Base-by-base conservation (phyloP, 2,888 invertebrate species). In the Lymantria monacha region DNA sequence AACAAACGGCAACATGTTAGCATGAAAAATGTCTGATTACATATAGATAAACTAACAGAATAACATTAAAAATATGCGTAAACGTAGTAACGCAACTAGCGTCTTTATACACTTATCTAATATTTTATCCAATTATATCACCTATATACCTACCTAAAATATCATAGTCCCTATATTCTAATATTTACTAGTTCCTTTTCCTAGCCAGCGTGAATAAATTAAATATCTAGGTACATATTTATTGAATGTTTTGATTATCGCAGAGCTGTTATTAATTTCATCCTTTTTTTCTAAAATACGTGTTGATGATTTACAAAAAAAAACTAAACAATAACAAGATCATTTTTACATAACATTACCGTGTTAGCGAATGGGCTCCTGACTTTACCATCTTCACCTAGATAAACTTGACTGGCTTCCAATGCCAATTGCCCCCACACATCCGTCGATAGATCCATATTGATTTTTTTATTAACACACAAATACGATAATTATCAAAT, bases 401-500 rank as follows among this genome's bases (percentile, higher is more conserved):
- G 92, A 85, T 96, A 97, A 61, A 97, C 95, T 87, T 96, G 96
- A 69, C 95, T 95, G 49, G 96, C 96, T 86, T 97, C 97, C 54
- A 97, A 92, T 56, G 97, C 97, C 73, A 97, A 91, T 84, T 97
- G 97, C 46, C 97, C 96, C 97, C 97, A 97, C 74, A 97, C 95
- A 92, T 97, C 96, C 49, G 94, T 93, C 44, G 93, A 92, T 65
- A 94, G 89, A 93, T 95, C 95, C 95, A 95, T 95, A 51, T 55
- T 80, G 49, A 60, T 49, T 46, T 53, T 30, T n/a, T n/a, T 22
- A 43, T 22, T 61, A 63, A 62, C 57, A 64, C 55, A 59, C 76
- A 81, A 22, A 3, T 22, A 22, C 22, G 22, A 30, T 22, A 31
- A 49, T 22, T 33, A 63, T 67, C 70, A n/a, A n/a, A n/a, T n/a